Conservation (phyloP, 2,888 invertebrate species). For the Eupelmus urozonus region DNA sequence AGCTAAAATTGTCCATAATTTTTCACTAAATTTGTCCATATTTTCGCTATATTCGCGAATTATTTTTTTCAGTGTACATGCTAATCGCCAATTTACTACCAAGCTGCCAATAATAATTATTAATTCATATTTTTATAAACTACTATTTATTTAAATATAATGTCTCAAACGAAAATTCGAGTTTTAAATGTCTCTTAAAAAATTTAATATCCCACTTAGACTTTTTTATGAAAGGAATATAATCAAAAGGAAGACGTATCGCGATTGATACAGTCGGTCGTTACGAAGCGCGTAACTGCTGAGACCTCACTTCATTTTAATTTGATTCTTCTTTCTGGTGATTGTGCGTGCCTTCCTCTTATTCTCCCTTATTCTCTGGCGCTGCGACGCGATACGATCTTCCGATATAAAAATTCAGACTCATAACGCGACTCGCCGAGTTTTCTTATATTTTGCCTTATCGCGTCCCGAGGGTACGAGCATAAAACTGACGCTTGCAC, state of each 20-base stretch:
- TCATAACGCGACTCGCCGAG: conserved; percentile 68
- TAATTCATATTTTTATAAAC: neutral
- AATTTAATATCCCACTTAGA: neutral
- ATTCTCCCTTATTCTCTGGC: conserved; percentile 20
- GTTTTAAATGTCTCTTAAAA: neutral
- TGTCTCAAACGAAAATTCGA: neutral
- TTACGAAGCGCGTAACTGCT: conserved; percentile 44
- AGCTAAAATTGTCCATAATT: no score
- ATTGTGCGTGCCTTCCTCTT: conserved; percentile 46
- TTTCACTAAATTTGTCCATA: no score
- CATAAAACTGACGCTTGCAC: conserved; percentile 70
- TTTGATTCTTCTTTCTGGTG: conserved; percentile 64
- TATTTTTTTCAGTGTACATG: no score
- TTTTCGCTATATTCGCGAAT: no score
- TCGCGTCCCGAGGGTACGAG: conserved; percentile 69
- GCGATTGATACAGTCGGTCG: conserved; percentile 46
- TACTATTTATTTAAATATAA: neutral
- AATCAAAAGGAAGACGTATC: conserved; percentile 35
- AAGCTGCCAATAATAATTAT: neutral
- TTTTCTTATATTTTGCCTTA: conserved; percentile 69
- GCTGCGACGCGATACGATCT: conserved; percentile 49
- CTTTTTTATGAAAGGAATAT: conserved; percentile 15
- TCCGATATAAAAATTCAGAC: conserved; percentile 75
- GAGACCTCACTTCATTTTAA: conserved; percentile 54
- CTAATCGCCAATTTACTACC: neutral